phyloP scores from a whole-genome alignment of 2,113 vertebrate species.

The Malurus alboscapulatus region DNA sequence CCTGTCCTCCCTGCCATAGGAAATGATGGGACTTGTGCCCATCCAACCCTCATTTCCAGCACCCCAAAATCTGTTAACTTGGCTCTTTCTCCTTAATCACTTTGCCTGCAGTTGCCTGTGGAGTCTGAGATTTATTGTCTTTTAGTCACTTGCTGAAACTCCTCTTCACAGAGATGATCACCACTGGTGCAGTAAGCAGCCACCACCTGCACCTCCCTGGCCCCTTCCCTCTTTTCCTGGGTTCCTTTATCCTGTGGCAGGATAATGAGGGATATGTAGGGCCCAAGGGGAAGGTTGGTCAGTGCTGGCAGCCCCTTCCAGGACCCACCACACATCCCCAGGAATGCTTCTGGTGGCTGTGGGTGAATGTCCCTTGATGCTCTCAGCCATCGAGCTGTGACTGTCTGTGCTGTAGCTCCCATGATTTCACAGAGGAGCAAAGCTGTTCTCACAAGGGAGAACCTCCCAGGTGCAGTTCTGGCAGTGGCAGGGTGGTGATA shows the following conservation, averaged over 20 bases:
- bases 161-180: fast-evolving
- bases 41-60: background rate
- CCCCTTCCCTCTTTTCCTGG: background rate
- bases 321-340: fast-evolving
- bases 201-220: background rate
- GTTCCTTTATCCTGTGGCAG: fast-evolving
- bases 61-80: background rate
- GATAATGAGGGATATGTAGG: fast-evolving
- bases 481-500: background rate
- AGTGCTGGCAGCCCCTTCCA: background rate
- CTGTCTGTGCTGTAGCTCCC: background rate
- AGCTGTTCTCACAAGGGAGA: background rate
- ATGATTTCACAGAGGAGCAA: background rate
- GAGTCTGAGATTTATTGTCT: background rate
- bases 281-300: background rate
- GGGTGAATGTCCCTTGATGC: fast-evolving
- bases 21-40: background rate
- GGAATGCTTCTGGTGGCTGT: background rate
- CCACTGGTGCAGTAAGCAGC: background rate
- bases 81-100: background rate
- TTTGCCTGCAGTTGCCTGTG: background rate
- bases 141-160: background rate
- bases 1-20: background rate
- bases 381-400: fast-evolving
- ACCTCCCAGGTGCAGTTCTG: background rate